These are phyloP conservation scores for Rhincodon typus DNA, from an alignment of 2,797 vertebrate genomes.

Conservation along the genomic window DNA sequence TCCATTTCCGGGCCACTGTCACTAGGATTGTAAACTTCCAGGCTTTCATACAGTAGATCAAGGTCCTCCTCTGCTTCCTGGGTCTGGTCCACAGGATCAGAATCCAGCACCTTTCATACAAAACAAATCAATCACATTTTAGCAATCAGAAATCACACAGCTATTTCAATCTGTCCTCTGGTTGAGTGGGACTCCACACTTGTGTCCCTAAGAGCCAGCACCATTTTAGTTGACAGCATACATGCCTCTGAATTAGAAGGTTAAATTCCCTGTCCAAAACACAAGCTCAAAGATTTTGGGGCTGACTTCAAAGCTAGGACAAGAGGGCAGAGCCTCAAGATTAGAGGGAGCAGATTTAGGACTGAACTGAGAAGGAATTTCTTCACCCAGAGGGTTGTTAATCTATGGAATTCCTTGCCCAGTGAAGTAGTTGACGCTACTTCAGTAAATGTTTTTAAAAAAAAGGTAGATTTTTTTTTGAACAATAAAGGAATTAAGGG, in stretches of 20 bases:
- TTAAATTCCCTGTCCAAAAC: background rate
- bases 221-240: background rate
- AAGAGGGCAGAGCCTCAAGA: too few species aligned
- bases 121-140: background rate
- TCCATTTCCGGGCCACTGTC: conserved; percentile 73
- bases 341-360: too few species aligned
- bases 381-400: too few species aligned
- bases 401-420: too few species aligned
- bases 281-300: background rate
- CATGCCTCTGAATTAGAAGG: background rate
- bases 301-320: too few species aligned
- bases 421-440: too few species aligned
- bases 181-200: background rate
- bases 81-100: conserved; percentile 68
- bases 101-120: conserved; percentile 61
- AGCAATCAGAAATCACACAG: background rate
- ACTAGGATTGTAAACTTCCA: conserved; percentile 70
- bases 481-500: too few species aligned
- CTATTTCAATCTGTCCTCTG: background rate
- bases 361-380: too few species aligned
- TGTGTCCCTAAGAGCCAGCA: background rate
- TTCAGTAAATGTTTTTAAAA: too few species aligned
- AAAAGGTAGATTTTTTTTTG: too few species aligned
- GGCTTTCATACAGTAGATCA: conserved; percentile 67
- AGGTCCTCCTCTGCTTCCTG: conserved; percentile 72